Conservation (phyloP, 37 sponge, comb jelly and placozoan species). For the Eunapius fragilis region DNA sequence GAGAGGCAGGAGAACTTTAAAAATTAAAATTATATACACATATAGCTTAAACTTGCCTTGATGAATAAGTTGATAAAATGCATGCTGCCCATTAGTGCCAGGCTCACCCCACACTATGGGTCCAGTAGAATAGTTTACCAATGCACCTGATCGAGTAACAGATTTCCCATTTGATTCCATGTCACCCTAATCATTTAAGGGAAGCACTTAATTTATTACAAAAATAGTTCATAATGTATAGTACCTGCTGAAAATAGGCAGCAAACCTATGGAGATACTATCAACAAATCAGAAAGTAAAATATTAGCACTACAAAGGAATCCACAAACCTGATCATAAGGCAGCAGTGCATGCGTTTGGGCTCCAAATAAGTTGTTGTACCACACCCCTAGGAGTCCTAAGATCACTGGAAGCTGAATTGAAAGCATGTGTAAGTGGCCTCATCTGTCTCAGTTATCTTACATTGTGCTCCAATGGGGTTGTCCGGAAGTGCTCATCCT, state of each 20-base stretch:
- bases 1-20: background rate
- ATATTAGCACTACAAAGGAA: background rate
- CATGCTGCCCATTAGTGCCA: slow-evolving; percentile 99
- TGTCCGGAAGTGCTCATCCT: slow-evolving; percentile 94
- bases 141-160: slow-evolving; percentile 75
- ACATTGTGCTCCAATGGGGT: slow-evolving; percentile 96
- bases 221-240: background rate
- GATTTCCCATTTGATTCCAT: slow-evolving; percentile 99
- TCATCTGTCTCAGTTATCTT: background rate
- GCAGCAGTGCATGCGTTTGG: slow-evolving; percentile 95
- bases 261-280: slow-evolving; percentile 96
- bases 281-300: slow-evolving; percentile 6
- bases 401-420: slow-evolving; percentile 88
- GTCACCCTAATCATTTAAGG: slow-evolving; percentile 86
- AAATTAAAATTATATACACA: background rate
- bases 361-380: slow-evolving; percentile 99
- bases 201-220: background rate
- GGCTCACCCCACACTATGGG: slow-evolving; percentile 99
- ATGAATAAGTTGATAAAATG: slow-evolving; percentile 99
- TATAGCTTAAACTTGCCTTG: slow-evolving; percentile 63
- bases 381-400: slow-evolving; percentile 97
- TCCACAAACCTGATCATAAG: slow-evolving; percentile 94
- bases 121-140: slow-evolving; percentile 93
- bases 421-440: background rate
- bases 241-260: slow-evolving; percentile 97